Conservation (phyloP, 2,888 invertebrate genomes). For the Oscheius sp. region DNA sequence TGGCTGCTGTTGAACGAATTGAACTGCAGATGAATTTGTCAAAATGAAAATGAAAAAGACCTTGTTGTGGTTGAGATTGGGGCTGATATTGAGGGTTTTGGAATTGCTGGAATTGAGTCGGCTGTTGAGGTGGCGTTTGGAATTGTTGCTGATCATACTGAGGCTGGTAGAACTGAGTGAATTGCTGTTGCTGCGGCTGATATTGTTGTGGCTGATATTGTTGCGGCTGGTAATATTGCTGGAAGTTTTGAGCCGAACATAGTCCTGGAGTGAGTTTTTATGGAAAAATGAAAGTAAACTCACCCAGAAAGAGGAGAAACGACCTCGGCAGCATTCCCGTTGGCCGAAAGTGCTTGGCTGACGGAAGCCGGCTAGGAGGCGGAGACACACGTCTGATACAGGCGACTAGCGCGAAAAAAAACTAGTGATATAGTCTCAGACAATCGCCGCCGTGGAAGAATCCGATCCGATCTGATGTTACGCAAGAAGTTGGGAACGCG, state of each 20-base stretch:
- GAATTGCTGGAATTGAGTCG: neutral
- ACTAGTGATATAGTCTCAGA: constrained; percentile 26
- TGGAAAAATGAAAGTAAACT: neutral
- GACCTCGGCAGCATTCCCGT: constrained; percentile 30
- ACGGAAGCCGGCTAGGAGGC: constrained; percentile 21
- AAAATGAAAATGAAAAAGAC: constrained; percentile 8
- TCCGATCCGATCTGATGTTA: constrained; percentile 16
- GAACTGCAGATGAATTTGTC: neutral
- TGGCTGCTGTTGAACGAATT: constrained; percentile 3
- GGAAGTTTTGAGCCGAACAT: constrained; percentile 33
- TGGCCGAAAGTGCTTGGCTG: constrained; percentile 17
- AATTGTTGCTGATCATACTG: constrained; percentile 5
- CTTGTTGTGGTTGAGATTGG: constrained; percentile 28
- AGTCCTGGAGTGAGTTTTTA: constrained; percentile 15
- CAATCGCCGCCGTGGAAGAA: constrained; percentile 4
- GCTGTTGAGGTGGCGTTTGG: neutral
- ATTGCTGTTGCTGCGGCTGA: neutral
- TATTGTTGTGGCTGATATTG: constrained; percentile 32
- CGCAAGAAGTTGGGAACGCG: neutral
- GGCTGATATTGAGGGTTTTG: constrained; percentile 22
- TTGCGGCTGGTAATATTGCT: constrained; percentile 18
- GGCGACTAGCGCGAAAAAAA: constrained; percentile 3
- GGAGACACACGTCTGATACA: neutral
- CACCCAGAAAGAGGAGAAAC: constrained; percentile 11
- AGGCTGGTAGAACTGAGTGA: neutral